These are phyloP conservation scores for Agonopterix arenella DNA, from an alignment of 2,888 invertebrate genomes.

Conservation along the genomic window DNA sequence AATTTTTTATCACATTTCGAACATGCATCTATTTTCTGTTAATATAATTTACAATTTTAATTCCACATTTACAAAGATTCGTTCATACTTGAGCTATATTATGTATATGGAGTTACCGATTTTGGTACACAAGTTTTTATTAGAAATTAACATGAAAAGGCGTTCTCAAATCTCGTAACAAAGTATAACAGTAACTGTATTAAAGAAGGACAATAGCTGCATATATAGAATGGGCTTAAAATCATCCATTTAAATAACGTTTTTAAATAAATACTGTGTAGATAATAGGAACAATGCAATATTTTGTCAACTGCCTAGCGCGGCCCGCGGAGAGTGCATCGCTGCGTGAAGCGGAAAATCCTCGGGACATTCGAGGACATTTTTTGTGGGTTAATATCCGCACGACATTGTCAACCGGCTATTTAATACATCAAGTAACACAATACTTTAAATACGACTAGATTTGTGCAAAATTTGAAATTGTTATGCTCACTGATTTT, in stretches of 20 bases:
- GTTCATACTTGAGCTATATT: background rate
- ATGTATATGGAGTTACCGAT: background rate
- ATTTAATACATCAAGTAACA: slow-evolving; percentile 74
- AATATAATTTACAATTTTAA: too few relatives aligned
- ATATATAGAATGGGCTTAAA: slow-evolving; percentile 69
- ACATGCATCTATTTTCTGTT: too few relatives aligned
- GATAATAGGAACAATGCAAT: slow-evolving; percentile 77
- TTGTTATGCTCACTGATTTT: slow-evolving; percentile 64
- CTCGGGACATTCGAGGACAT: slow-evolving; percentile 74
- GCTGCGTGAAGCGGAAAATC: slow-evolving; percentile 65
- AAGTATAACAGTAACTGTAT: slow-evolving; percentile 46
- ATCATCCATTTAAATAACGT: slow-evolving; percentile 77
- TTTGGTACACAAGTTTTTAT: background rate
- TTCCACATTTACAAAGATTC: too few relatives aligned
- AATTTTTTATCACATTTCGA: too few relatives aligned
- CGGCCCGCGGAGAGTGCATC: slow-evolving; percentile 66
- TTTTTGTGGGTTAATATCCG: slow-evolving; percentile 76
- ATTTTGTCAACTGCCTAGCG: slow-evolving; percentile 76
- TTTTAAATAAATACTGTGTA: slow-evolving; percentile 75
- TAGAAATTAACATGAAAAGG: background rate
- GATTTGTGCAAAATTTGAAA: slow-evolving; percentile 76
- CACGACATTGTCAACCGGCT: slow-evolving; percentile 74
- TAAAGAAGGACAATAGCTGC: slow-evolving; percentile 58
- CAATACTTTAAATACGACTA: slow-evolving; percentile 74
- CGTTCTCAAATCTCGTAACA: slow-evolving; percentile 19